Evolutionary conservation across 2,113 vertebrate genomes (phyloP).

Genomic region (Engraulis encrasicolus): DNA sequence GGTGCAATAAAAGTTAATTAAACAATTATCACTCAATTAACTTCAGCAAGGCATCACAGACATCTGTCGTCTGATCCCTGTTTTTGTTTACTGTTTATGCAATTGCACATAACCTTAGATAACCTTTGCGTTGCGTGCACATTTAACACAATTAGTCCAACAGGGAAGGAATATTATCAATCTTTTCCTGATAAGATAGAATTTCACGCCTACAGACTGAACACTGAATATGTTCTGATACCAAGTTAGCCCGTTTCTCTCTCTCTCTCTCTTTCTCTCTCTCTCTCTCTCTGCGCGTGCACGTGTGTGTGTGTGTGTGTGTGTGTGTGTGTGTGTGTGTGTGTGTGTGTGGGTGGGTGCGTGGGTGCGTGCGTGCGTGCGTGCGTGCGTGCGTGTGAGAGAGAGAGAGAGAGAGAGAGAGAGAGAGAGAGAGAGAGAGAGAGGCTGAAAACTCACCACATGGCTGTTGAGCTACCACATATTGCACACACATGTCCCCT

Average conservation of each 20-base stretch:
- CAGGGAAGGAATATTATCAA: neutral
- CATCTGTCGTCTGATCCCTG: slow-evolving; percentile 23
- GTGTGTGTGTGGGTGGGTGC: too few species aligned
- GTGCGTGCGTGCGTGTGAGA: neutral
- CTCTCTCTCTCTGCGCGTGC: too few species aligned
- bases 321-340: too few species aligned
- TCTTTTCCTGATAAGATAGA: neutral
- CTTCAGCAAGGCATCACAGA: slow-evolving; percentile 42
- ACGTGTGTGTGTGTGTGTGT: too few species aligned
- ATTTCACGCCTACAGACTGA: neutral
- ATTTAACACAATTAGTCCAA: neutral
- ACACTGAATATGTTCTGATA: neutral
- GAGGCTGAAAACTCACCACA: slow-evolving; percentile 34
- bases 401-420: slow-evolving; percentile 26
- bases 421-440: neutral
- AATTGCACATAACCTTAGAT: neutral
- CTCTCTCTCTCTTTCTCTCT: too few species aligned
- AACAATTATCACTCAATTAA: slow-evolving; percentile 54
- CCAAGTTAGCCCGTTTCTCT: neutral
- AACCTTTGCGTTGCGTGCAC: neutral
- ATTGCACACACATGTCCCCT: slow-evolving; percentile 60
- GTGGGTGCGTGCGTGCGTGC: too few species aligned
- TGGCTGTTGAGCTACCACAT: slow-evolving; percentile 41
- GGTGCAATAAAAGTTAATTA: slow-evolving; percentile 55
- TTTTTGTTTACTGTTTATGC: slow-evolving; percentile 16